These are phyloP conservation scores for Drosophila albomicans DNA, from an alignment of 1,140 invertebrate genomes.

Conservation along the genomic window DNA sequence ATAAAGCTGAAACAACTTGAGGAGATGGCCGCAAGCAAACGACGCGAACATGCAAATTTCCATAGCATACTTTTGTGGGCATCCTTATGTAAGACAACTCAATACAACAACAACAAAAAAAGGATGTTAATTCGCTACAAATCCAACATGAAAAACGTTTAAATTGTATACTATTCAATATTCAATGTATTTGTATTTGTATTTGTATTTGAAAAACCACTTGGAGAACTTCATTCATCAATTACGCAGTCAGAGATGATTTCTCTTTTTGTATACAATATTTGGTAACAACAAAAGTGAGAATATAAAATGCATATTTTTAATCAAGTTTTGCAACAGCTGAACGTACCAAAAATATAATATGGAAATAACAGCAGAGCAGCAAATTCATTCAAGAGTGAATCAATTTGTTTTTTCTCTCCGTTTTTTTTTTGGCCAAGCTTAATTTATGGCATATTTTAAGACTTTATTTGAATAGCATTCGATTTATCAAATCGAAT, in stretches of 20 bases:
- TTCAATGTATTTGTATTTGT: background rate
- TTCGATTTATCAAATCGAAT: slow-evolving; percentile 28
- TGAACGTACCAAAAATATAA: background rate
- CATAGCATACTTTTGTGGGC: slow-evolving; percentile 43
- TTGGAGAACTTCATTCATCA: background rate
- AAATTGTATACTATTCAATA: background rate
- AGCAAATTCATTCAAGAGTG: slow-evolving; percentile 12
- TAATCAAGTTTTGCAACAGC: slow-evolving; percentile 7
- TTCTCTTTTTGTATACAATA: background rate
- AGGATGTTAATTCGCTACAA: background rate
- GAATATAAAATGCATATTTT: background rate
- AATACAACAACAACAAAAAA: background rate
- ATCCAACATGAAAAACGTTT: background rate
- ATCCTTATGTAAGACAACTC: background rate
- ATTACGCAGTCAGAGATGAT: background rate
- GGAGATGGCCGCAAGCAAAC: slow-evolving; percentile 24
- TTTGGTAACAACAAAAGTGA: background rate
- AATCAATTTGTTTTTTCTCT: slow-evolving; percentile 21
- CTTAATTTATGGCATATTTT: slow-evolving; percentile 51
- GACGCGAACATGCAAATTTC: slow-evolving; percentile 22
- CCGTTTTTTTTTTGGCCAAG: no score
- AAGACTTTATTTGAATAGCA: slow-evolving; percentile 39
- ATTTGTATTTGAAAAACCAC: background rate
- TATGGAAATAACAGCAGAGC: background rate
- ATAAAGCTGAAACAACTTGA: slow-evolving; percentile 22